Evolutionary conservation across 2,113 vertebrate genomes (phyloP).

Genomic region (Epinephelus fuscoguttatus): DNA sequence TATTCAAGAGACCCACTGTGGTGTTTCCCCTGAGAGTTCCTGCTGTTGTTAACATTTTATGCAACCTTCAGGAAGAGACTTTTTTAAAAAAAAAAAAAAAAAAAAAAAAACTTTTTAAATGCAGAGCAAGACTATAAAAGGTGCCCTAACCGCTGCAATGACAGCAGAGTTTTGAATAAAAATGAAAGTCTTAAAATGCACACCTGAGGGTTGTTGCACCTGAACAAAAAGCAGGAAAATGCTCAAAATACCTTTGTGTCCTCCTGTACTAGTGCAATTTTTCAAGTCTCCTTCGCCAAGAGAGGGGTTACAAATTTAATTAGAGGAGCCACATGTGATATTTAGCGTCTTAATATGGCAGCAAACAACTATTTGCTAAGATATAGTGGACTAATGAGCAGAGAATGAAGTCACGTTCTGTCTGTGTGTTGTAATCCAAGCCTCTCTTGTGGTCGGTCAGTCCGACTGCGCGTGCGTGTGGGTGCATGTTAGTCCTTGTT

Average conservation of each 20-base stretch:
- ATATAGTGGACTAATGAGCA: too few relatives aligned
- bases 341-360: too few relatives aligned
- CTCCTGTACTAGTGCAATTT: not conserved
- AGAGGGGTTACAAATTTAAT: not conserved
- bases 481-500: too few relatives aligned
- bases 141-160: conserved; percentile 42
- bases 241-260: not conserved
- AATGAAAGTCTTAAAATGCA: conserved; percentile 32
- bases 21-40: conserved; percentile 38
- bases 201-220: conserved; percentile 7
- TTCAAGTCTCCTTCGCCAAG: not conserved
- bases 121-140: conserved; percentile 46
- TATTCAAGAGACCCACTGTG: conserved; percentile 33
- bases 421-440: too few relatives aligned
- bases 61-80: conserved; percentile 56
- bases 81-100: not conserved
- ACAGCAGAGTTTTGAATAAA: conserved; percentile 39
- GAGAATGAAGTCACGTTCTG: too few relatives aligned
- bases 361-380: too few relatives aligned
- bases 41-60: conserved; percentile 66
- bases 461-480: too few relatives aligned
- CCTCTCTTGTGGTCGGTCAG: too few relatives aligned
- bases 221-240: conserved; percentile 23
- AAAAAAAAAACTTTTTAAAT: conserved; percentile 36
- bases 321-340: too few relatives aligned